Percentiles rank a stretch among this genome's conserved stretches.
phyloP scores from a whole-genome alignment of 1,140 invertebrate species.

The Brachionus plicatilis region DNA sequence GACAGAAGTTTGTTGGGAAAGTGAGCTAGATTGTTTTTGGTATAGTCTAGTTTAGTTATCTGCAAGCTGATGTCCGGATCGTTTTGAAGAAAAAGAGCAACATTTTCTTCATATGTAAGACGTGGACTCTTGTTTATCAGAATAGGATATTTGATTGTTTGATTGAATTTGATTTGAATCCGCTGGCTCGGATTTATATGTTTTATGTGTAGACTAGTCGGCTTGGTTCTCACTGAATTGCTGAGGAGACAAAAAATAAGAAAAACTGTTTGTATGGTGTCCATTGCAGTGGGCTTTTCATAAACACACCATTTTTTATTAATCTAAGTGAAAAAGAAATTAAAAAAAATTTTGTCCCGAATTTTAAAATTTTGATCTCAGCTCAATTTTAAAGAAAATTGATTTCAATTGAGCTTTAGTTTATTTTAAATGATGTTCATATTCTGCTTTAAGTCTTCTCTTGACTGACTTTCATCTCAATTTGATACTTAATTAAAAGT shows the following conservation, averaged over 20 bases:
- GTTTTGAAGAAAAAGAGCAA: background rate
- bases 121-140: background rate
- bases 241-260: background rate
- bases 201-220: background rate
- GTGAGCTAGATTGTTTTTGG: background rate
- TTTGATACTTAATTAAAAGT: background rate
- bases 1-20: conserved; percentile 9
- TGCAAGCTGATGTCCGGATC: background rate
- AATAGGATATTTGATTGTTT: background rate
- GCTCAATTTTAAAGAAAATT: background rate
- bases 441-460: background rate
- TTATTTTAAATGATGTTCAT: background rate
- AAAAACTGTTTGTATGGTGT: background rate
- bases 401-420: background rate
- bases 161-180: background rate
- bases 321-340: background rate
- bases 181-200: background rate
- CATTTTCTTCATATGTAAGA: background rate
- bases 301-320: background rate
- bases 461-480: background rate
- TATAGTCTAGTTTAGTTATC: background rate
- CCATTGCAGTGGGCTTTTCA: background rate
- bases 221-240: background rate
- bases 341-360: background rate
- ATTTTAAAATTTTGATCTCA: background rate